A percentile compares a stretch with the other conserved stretches of the same genome.
Conservation (phyloP, 2,888 invertebrate species). For the Microplitis deprimator region DNA sequence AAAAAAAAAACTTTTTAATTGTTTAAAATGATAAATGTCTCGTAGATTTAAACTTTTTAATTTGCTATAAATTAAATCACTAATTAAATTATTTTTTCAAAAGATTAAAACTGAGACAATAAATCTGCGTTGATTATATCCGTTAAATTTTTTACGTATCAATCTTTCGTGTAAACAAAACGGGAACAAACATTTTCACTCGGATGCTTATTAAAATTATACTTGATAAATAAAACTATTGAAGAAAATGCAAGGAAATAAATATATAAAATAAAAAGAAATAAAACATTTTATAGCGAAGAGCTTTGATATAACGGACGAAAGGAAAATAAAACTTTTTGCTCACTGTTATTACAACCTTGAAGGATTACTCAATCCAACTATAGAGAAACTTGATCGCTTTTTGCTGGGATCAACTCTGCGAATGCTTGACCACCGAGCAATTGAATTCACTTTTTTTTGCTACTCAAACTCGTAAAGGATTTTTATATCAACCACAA, state of each 20-base stretch:
- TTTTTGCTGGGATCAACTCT: not conserved
- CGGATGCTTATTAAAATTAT: too few relatives aligned
- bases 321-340: not conserved
- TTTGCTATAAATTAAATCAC: not conserved
- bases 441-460: not conserved
- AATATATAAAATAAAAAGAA: not conserved
- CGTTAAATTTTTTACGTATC: not conserved
- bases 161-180: too few relatives aligned
- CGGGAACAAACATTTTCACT: too few relatives aligned
- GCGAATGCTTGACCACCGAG: not conserved
- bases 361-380: not conserved
- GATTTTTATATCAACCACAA: too few relatives aligned
- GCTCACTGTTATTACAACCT: not conserved
- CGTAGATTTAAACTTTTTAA: not conserved
- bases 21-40: constrained; percentile 7
- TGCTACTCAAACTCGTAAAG: not conserved
- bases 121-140: not conserved
- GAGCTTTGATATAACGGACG: not conserved
- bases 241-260: not conserved
- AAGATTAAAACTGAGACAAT: not conserved
- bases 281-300: not conserved
- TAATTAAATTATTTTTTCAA: not conserved
- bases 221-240: not conserved
- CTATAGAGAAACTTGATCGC: not conserved
- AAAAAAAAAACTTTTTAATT: not conserved